phyloP scores from a whole-genome alignment of 2,888 invertebrate genomes.

The Resseliella maxima region DNA sequence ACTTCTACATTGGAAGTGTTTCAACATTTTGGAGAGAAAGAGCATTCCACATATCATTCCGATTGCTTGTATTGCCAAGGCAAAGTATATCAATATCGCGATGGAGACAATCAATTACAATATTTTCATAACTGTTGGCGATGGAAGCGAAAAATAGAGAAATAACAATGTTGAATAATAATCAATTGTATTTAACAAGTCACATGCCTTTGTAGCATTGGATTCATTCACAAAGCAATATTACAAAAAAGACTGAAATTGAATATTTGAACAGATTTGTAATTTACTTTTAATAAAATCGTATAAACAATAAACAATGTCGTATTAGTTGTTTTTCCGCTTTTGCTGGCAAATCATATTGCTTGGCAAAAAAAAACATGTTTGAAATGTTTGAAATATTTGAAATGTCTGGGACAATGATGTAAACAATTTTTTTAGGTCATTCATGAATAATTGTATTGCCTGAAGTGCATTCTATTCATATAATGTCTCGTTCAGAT shows the following conservation, averaged over 20 bases:
- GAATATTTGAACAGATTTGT: background rate
- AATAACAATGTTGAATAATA: no score
- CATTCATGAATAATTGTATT: background rate
- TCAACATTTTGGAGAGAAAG: constrained; percentile 24
- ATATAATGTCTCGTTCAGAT: background rate
- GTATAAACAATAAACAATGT: background rate
- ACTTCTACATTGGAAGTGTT: constrained; percentile 45
- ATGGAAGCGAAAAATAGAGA: constrained; percentile 53
- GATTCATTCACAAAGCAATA: background rate
- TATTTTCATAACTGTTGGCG: constrained; percentile 54
- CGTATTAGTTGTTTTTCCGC: background rate
- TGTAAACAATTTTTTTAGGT: constrained; percentile 18
- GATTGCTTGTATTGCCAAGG: constrained; percentile 53
- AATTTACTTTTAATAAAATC: background rate
- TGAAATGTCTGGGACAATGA: no score
- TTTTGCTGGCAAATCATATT: background rate
- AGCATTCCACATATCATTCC: constrained; percentile 53
- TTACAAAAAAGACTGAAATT: background rate
- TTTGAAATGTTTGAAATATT: constrained; percentile 13
- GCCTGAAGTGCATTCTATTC: background rate
- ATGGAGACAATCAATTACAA: constrained; percentile 1
- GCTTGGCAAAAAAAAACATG: background rate
- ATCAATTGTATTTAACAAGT: no score
- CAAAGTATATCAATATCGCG: constrained; percentile 44
- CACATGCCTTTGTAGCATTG: no score